Conservation (phyloP, 2,888 invertebrate genomes). For the Digitonthophagus gazella region DNA sequence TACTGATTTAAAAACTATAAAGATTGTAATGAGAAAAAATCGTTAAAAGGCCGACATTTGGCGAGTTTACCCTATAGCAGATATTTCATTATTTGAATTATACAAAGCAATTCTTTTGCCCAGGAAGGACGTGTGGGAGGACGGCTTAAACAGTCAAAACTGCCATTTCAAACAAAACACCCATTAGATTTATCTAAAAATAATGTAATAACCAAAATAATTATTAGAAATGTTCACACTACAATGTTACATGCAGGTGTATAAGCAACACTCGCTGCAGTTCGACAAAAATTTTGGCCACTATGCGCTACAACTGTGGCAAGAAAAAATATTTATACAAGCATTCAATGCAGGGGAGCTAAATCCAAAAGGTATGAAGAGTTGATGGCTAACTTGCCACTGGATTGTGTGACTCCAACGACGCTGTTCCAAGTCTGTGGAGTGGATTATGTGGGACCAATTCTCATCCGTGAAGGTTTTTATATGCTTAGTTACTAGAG, state of each 20-base stretch:
- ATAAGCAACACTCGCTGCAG: background rate
- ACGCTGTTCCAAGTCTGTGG: background rate
- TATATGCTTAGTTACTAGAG: too few species aligned
- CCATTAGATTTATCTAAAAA: background rate
- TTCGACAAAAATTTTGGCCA: background rate
- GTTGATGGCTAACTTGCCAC: background rate
- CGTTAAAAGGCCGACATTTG: too few species aligned
- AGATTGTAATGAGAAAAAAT: too few species aligned
- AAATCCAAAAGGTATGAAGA: background rate
- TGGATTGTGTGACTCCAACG: background rate
- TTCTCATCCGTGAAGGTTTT: background rate
- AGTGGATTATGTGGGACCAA: conserved; percentile 1
- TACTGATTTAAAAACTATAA: too few species aligned
- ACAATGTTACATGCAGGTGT: conserved; percentile 1
- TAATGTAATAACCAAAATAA: background rate
- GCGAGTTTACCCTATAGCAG: too few species aligned
- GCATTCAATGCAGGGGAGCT: conserved; percentile 3
- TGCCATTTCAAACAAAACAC: background rate
- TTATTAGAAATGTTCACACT: background rate
- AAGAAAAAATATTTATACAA: too few species aligned
- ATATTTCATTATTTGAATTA: background rate
- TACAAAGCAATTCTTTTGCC: background rate
- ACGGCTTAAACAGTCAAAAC: conserved; percentile 1
- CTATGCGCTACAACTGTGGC: too few species aligned
- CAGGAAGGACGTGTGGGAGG: conserved; percentile 1